phyloP scores from a whole-genome alignment of 2,888 invertebrate genomes.

The Diarsia mendica region DNA sequence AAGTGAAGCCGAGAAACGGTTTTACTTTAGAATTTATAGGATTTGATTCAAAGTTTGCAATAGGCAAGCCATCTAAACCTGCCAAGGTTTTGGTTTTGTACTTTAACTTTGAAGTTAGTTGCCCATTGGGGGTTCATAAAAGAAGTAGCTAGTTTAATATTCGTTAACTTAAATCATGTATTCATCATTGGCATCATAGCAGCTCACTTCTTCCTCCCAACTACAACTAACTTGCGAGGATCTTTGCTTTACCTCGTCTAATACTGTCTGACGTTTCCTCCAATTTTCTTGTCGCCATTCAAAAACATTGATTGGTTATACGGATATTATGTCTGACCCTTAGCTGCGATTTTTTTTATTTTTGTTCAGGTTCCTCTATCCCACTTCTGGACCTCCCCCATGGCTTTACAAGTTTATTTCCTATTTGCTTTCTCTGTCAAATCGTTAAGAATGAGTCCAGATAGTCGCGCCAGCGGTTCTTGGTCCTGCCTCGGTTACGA shows the following conservation, averaged over 20 bases:
- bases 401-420: too few relatives aligned
- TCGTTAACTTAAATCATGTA: background rate
- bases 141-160: background rate
- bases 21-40: background rate
- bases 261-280: background rate
- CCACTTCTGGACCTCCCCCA: too few relatives aligned
- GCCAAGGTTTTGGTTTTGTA: background rate
- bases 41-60: background rate
- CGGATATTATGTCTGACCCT: background rate
- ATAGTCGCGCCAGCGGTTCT: too few relatives aligned
- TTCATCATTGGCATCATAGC: background rate
- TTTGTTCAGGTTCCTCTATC: too few relatives aligned
- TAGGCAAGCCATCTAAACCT: background rate
- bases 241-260: background rate
- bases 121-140: background rate
- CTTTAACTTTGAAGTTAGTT: background rate
- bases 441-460: too few relatives aligned
- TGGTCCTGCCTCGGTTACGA: too few relatives aligned
- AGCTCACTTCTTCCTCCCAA: background rate
- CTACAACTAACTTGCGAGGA: background rate
- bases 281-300: too few relatives aligned
- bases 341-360: too few relatives aligned
- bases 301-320: background rate
- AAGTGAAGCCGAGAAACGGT: slow-evolving; percentile 14
- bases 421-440: too few relatives aligned